These are phyloP conservation scores for Lottia gigantea DNA, from an alignment of 2,888 invertebrate genomes.

Conservation along the genomic window DNA sequence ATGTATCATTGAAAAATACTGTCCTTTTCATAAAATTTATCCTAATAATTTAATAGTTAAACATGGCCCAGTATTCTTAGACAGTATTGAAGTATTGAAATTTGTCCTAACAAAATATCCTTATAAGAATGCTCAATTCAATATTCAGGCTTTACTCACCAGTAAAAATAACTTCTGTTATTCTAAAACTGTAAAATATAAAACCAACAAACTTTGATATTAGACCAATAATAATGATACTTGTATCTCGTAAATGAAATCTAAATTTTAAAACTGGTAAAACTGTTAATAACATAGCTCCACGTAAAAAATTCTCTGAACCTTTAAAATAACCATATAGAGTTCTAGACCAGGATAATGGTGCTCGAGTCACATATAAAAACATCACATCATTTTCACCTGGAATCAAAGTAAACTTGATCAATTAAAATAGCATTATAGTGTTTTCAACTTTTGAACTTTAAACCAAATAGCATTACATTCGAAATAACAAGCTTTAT, in stretches of 20 bases:
- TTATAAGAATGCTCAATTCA: not conserved
- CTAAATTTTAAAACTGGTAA: conserved; percentile 58
- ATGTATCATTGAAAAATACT: too few relatives aligned
- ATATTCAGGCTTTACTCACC: conserved; percentile 51
- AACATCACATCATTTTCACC: conserved; percentile 83
- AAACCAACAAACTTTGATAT: conserved; percentile 64
- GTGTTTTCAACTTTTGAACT: too few relatives aligned
- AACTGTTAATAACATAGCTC: conserved; percentile 57
- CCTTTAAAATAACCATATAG: conserved; percentile 76
- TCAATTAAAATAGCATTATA: too few relatives aligned
- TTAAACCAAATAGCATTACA: too few relatives aligned
- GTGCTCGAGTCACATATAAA: conserved; percentile 77
- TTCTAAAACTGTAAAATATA: conserved; percentile 59
- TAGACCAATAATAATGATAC: conserved; percentile 64
- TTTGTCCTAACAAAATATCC: too few relatives aligned
- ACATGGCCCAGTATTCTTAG: too few relatives aligned
- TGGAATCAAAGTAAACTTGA: conserved; percentile 59
- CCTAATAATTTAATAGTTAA: too few relatives aligned
- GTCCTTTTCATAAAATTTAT: too few relatives aligned
- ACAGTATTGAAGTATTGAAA: too few relatives aligned
- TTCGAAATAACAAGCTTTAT: too few relatives aligned
- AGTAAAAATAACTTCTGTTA: conserved; percentile 61
- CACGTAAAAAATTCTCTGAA: conserved; percentile 73
- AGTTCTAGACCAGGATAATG: conserved; percentile 79
- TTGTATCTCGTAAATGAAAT: conserved; percentile 54